These are phyloP conservation scores for Drosophila bocki DNA, from an alignment of 1,140 invertebrate species.

Conservation along the genomic window DNA sequence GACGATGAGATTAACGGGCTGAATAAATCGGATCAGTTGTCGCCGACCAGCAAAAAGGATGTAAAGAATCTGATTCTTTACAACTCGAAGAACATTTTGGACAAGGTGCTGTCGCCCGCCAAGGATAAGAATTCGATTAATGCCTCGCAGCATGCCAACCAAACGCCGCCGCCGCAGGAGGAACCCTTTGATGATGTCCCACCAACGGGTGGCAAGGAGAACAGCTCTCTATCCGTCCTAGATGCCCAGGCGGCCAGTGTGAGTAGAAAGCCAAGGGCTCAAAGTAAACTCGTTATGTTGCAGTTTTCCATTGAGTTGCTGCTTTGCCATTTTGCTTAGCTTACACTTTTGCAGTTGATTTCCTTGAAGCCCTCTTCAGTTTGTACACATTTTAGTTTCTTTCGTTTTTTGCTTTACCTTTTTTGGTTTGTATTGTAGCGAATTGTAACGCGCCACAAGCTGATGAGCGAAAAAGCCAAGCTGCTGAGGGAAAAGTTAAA, in stretches of 20 bases:
- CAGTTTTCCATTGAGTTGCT: constrained; percentile 35
- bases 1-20: constrained; percentile 68
- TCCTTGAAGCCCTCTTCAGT: constrained; percentile 6
- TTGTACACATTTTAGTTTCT: constrained; percentile 43
- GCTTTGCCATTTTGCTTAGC: constrained; percentile 14
- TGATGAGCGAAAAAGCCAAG: constrained; percentile 95
- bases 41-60: constrained; percentile 87
- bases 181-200: neutral
- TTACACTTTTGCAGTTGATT: constrained; percentile 17
- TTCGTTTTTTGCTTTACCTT: constrained; percentile 47
- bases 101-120: constrained; percentile 91
- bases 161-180: constrained; percentile 25
- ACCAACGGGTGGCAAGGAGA: constrained; percentile 35
- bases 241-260: constrained; percentile 81
- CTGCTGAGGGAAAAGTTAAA: constrained; percentile 95
- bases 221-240: constrained; percentile 50
- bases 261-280: constrained; percentile 48
- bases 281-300: constrained; percentile 20
- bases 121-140: constrained; percentile 88
- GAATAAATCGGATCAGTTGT: constrained; percentile 57
- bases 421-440: constrained; percentile 72
- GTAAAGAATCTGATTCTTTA: constrained; percentile 91
- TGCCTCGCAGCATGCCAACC: constrained; percentile 55
- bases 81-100: constrained; percentile 91
- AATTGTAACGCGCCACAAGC: constrained; percentile 90